phyloP scores from a whole-genome alignment of 2,797 vertebrate genomes.

The Neosilurus hyrtlii region DNA sequence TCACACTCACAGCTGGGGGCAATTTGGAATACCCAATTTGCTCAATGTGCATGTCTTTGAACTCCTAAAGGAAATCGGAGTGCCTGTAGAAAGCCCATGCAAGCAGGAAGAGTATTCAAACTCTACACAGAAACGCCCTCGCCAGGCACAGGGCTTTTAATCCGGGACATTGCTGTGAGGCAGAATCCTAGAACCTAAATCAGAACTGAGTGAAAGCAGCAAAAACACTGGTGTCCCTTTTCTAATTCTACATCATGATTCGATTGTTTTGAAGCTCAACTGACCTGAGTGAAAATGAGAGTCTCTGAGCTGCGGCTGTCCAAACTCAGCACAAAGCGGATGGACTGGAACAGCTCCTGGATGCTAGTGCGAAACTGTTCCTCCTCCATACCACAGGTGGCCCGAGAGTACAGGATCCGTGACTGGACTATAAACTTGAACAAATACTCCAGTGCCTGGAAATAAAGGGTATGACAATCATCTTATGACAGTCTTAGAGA shows the following conservation, averaged over 20 bases:
- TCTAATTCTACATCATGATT: not conserved
- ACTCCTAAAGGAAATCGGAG: too few species aligned
- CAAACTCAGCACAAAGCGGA: slow-evolving; percentile 95
- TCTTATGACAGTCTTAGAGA: not conserved
- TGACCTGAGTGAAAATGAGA: slow-evolving; percentile 97
- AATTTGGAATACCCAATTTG: too few species aligned
- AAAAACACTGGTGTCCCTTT: not conserved
- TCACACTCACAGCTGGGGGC: too few species aligned
- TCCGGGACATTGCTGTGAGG: too few species aligned
- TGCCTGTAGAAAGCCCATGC: too few species aligned
- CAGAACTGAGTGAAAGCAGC: not conserved
- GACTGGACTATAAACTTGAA: slow-evolving; percentile 99
- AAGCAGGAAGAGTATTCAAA: too few species aligned
- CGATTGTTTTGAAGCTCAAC: slow-evolving; percentile 42
- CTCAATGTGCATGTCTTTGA: too few species aligned
- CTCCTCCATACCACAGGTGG: slow-evolving; percentile 97
- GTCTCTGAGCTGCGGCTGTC: slow-evolving; percentile 98
- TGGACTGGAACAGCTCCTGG: slow-evolving; percentile 98
- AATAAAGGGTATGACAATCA: slow-evolving; percentile 38
- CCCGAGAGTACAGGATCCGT: slow-evolving; percentile 95
- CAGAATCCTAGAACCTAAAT: not conserved
- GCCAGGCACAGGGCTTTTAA: too few species aligned
- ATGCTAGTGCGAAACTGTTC: slow-evolving; percentile 94
- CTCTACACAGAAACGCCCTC: too few species aligned
- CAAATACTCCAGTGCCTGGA: slow-evolving; percentile 96